A percentile compares a stretch with the other conserved stretches of the same genome.
Evolutionary conservation across 2,888 invertebrate genomes (phyloP).

Genomic region (Drosophila greeni): DNA sequence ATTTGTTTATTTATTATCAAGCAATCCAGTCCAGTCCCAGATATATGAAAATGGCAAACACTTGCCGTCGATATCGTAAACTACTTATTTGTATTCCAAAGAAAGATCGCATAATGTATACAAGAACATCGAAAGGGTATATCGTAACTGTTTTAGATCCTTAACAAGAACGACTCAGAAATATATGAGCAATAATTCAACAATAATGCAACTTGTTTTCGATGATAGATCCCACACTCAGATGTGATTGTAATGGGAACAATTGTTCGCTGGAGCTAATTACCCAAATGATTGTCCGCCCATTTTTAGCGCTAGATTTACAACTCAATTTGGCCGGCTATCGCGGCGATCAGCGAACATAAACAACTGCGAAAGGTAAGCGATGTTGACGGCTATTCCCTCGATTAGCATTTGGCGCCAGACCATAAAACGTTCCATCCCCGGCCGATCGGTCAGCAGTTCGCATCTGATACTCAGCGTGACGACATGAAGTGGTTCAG

Average conservation of each 20-base stretch:
- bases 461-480: slow-evolving; percentile 8
- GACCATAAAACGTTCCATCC: slow-evolving; percentile 51
- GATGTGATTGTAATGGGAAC: slow-evolving; percentile 36
- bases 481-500: slow-evolving; percentile 74
- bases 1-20: slow-evolving; percentile 33
- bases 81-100: neutral
- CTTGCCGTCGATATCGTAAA: slow-evolving; percentile 25
- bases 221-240: slow-evolving; percentile 15
- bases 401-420: slow-evolving; percentile 36
- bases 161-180: neutral
- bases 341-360: slow-evolving; percentile 57
- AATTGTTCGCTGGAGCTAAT: slow-evolving; percentile 51
- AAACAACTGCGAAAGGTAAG: slow-evolving; percentile 56
- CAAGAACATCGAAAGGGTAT: slow-evolving; percentile 5
- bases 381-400: slow-evolving; percentile 65
- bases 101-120: slow-evolving; percentile 6
- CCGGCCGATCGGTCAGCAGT: slow-evolving; percentile 43
- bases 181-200: slow-evolving; percentile 13
- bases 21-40: slow-evolving; percentile 27
- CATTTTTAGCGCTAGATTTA: slow-evolving; percentile 67
- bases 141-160: neutral
- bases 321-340: slow-evolving; percentile 69
- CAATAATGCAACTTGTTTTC: slow-evolving; percentile 4
- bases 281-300: slow-evolving; percentile 70
- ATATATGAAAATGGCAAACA: slow-evolving; percentile 18